Conservation (phyloP, 2,113 vertebrate genomes). For the Atractosteus spatula region DNA sequence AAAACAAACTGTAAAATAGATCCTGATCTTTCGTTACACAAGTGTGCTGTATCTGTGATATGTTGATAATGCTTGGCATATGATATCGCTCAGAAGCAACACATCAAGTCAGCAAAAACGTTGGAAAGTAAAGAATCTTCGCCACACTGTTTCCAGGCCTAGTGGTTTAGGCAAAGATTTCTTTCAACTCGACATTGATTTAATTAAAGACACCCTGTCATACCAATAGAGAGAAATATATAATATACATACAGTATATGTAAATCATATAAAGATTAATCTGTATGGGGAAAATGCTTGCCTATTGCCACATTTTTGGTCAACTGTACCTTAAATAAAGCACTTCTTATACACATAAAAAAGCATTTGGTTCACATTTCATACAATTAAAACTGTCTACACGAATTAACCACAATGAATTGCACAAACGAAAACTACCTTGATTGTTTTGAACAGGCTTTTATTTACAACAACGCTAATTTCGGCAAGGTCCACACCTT, state of each 20-base stretch:
- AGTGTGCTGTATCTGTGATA: constrained; percentile 63
- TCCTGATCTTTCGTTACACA: constrained; percentile 73
- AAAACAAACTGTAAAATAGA: constrained; percentile 84
- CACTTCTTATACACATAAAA: too few relatives aligned
- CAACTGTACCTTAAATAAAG: too few relatives aligned
- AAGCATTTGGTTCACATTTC: neutral
- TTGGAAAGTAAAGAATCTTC: constrained; percentile 75
- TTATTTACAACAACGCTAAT: constrained; percentile 8
- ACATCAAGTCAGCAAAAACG: constrained; percentile 55
- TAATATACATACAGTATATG: neutral
- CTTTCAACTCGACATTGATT: neutral
- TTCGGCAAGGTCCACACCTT: constrained; percentile 49
- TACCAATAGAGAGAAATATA: neutral
- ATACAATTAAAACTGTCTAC: neutral
- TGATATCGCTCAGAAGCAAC: constrained; percentile 79
- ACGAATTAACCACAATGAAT: neutral
- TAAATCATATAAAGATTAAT: neutral
- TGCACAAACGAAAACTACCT: neutral
- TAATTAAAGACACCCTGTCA: constrained; percentile 22
- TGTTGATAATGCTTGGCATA: constrained; percentile 84
- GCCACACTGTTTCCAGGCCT: constrained; percentile 49
- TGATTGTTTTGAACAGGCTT: neutral
- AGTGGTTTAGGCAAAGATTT: neutral
- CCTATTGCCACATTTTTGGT: too few relatives aligned
- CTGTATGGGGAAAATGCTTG: neutral